phyloP scores from a whole-genome alignment of 1,140 invertebrate species.

The Cecropterus lyciades region DNA sequence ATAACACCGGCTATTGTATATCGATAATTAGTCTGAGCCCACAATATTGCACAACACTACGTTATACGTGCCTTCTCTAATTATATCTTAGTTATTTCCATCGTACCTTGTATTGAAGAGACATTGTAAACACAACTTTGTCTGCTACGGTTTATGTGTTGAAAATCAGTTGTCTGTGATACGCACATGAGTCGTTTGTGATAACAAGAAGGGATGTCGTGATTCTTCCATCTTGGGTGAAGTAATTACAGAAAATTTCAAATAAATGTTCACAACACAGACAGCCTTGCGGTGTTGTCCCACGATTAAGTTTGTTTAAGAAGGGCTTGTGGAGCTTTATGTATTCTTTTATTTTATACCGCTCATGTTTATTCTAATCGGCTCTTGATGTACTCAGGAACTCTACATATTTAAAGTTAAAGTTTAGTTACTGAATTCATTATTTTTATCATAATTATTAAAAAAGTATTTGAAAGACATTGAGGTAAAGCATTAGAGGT shows the following conservation, averaged over 20 bases:
- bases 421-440: too few species aligned
- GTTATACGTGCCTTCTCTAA: conserved; percentile 32
- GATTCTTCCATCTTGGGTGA: conserved; percentile 42
- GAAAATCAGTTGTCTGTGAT: conserved; percentile 1
- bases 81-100: conserved; percentile 21
- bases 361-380: too few species aligned
- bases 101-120: not conserved
- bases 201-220: conserved; percentile 25
- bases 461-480: too few species aligned
- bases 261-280: conserved; percentile 31
- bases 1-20: conserved; percentile 41
- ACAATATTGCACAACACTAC: conserved; percentile 37
- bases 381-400: too few species aligned
- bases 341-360: too few species aligned
- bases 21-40: conserved; percentile 41
- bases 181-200: not conserved
- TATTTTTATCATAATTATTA: too few species aligned
- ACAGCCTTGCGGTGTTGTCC: conserved; percentile 22
- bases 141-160: not conserved
- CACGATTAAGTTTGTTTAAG: conserved; percentile 24
- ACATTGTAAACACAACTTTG: conserved; percentile 7
- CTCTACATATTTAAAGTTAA: too few species aligned
- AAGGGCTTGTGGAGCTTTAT: conserved; percentile 6
- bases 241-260: conserved; percentile 48
- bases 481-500: too few species aligned